These are phyloP conservation scores for Stichodactyla mertensii DNA, from an alignment of 64 coral and sea anemone species.

Conservation along the genomic window DNA sequence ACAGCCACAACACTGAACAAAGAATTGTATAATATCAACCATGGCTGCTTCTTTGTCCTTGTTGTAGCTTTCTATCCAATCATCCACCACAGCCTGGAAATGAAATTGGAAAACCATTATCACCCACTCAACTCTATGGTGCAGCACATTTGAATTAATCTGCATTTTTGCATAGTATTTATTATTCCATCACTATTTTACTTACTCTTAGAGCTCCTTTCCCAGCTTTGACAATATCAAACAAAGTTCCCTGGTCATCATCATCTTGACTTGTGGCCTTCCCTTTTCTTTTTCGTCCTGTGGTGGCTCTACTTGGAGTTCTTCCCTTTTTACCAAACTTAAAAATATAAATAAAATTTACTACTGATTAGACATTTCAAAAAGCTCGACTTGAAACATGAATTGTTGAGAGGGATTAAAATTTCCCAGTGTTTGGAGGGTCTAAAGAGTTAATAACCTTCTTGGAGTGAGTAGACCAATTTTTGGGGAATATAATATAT, in stretches of 20 bases:
- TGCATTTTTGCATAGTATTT: too few species aligned
- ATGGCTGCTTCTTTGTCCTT: slow-evolving; percentile 69
- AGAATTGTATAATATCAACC: slow-evolving; percentile 88
- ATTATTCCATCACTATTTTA: not conserved
- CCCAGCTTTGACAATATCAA: slow-evolving; percentile 85
- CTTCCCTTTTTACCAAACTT: slow-evolving; percentile 46
- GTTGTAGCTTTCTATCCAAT: slow-evolving; percentile 91
- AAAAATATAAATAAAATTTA: not conserved
- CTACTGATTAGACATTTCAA: not conserved
- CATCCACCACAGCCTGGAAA: slow-evolving; percentile 84
- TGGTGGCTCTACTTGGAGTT: slow-evolving; percentile 24
- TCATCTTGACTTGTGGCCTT: slow-evolving; percentile 33
- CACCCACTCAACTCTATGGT: too few species aligned
- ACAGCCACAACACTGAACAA: slow-evolving; percentile 97
- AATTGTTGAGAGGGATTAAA: too few species aligned
- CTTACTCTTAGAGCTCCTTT: slow-evolving; percentile 81
- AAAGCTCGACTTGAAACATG: too few species aligned
- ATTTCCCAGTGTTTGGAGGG: too few species aligned
- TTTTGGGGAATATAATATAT: too few species aligned
- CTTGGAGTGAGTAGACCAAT: too few species aligned
- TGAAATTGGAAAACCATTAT: not conserved
- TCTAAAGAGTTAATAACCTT: too few species aligned
- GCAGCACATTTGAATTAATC: not conserved
- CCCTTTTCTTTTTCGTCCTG: slow-evolving; percentile 47
- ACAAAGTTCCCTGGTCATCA: slow-evolving; percentile 60